Evolutionary conservation across 1,140 invertebrate species (phyloP).

Genomic region (Drosophila repleta): DNA sequence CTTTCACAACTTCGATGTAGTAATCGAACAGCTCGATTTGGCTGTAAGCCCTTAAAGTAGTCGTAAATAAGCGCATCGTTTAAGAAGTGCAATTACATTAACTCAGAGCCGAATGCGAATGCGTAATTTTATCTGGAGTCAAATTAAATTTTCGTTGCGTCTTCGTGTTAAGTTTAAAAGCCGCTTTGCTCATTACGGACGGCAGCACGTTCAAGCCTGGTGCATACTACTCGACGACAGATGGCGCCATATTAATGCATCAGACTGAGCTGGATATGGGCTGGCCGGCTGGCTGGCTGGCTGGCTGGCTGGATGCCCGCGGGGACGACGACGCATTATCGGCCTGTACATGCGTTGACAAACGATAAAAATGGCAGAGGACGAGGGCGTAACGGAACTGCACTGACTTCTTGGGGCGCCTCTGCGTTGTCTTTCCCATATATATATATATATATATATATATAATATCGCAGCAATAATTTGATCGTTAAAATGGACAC

Average conservation of each 20-base stretch:
- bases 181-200: slow-evolving; percentile 53
- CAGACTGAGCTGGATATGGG: slow-evolving; percentile 10
- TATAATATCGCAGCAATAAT: slow-evolving; percentile 69
- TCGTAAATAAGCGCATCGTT: not conserved
- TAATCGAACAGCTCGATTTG: too few relatives aligned
- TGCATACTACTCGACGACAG: slow-evolving; percentile 52
- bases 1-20: too few relatives aligned
- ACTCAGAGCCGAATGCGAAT: not conserved
- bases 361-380: not conserved
- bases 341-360: slow-evolving; percentile 40
- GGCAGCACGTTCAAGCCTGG: slow-evolving; percentile 22
- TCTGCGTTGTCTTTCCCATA: slow-evolving; percentile 10
- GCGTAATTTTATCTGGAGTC: not conserved
- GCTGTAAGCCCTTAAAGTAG: not conserved
- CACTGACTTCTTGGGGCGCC: slow-evolving; percentile 23
- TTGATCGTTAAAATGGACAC: slow-evolving; percentile 79
- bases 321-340: slow-evolving; percentile 50
- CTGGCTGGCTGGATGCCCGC: slow-evolving; percentile 10
- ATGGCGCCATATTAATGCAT: slow-evolving; percentile 64
- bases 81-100: slow-evolving; percentile 2
- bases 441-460: slow-evolving; percentile 17
- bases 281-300: slow-evolving; percentile 11
- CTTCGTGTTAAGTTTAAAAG: slow-evolving; percentile 24
- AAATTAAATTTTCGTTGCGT: slow-evolving; percentile 19
- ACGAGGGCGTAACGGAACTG: not conserved